Base-by-base conservation (phyloP, 2,888 invertebrate genomes). In the Leptopilina myrica region DNA sequence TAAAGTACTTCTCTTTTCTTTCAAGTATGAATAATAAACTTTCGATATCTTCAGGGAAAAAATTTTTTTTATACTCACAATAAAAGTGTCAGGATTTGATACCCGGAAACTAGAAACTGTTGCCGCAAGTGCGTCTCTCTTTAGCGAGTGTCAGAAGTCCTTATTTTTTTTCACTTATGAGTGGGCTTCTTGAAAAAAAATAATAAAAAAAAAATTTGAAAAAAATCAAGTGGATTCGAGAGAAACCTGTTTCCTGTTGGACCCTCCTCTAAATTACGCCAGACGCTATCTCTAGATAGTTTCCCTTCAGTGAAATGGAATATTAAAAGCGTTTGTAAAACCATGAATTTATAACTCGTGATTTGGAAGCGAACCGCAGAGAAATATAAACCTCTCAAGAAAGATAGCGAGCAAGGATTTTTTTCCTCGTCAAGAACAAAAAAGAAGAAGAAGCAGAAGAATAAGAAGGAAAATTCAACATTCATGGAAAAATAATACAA, bases 241-340 rank as follows among this genome's bases (percentile, higher is more conserved):
- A 73, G 73, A 73, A 73, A 73, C 73, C 73, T 73, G 73, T 73
- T 73, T 59, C 15, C 73, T 40, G 73, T 49, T 56, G 40, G 73
- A 73, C 73, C 73, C 73, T 73, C 53, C 56, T 73, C 73, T 73
- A 73, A 73, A 73, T 73, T 73, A 73, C 33, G 73, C 56, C 73
- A 73, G 73, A 56, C 53, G 56, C 73, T 73, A 73, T 73, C 73
- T 73, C 73, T 59, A 73, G 73, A 73, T 73, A 56, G 73, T 73
- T 73, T 73, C 73, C 73, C 53, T 73, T 33, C 56, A 59, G 56
- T 73, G 53, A 73, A 73, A 73, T 73, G 73, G 73, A 73, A 56
- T 73, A 73, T 73, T 73, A 56, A 73, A 73, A 56, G 73, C 56
- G 73, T 73, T 73, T 53, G 56, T 73, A 73, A 73, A 73, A n/a